Base-by-base conservation (phyloP, 1,140 invertebrate genomes). In the Atta colombica region DNA sequence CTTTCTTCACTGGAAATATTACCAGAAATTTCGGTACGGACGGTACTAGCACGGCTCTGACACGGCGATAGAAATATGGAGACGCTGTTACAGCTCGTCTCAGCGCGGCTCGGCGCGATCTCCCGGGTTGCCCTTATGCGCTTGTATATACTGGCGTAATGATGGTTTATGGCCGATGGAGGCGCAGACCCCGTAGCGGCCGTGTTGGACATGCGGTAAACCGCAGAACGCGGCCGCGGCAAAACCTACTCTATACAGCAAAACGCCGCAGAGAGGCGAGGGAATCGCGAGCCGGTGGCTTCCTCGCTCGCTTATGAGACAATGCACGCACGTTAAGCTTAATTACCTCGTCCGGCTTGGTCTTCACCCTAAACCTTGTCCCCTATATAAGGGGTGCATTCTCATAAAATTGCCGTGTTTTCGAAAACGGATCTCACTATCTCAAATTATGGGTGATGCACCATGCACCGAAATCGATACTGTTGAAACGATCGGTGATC, bases 201-300 rank as follows among this genome's bases (percentile, higher is more conserved):
- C 93, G 93, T 95, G 93, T 94, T 94, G 93, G 93, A 95, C 94
- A 95, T 95, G 94, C 94, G 94, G 94, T 94, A 91, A 93, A 94
- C 94, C 93, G 92, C 94, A 94, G 93, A 93, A 92, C 93, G 92
- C 90, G 92, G 89, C 89, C 91, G 89, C 91, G 92, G 92, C 93
- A 91, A 91, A 91, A 91, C 90, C 91, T 69, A 90, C 80, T 81
- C 78, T 74, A 74, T 74, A 74, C 86, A 87, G 87, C 82, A 85
- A 63, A 90, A 91, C 75, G 82, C 71, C 68, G 78, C 89, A 77
- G 58, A 69, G 61, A 82, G 21, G 21, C 78, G 69, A 66, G 63
- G 45, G 65, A 80, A 87, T 84, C 82, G 68, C 80, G 35, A 49
- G 53, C 58, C 87, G 77, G 72, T 86, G 85, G 82, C 85, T 77